Percentiles rank a stretch among this genome's conserved stretches.
These are phyloP conservation scores for Heliconius eleuchia DNA, from an alignment of 1,140 invertebrate genomes.

Conservation along the genomic window DNA sequence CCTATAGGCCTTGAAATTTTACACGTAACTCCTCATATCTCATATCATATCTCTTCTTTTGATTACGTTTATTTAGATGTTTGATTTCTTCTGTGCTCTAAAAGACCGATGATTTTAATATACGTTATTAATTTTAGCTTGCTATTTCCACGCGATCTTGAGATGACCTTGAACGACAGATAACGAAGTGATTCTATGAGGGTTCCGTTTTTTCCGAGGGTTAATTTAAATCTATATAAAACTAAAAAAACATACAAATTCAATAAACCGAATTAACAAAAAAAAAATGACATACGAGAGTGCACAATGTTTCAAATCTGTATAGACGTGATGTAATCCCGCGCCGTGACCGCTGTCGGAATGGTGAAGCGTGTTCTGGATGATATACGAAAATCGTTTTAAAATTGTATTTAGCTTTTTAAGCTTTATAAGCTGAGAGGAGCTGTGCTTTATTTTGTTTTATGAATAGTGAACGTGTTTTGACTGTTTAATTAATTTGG, in stretches of 20 bases:
- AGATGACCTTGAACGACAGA: too few species aligned
- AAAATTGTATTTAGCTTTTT: slow-evolving; percentile 12
- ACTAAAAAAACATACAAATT: not conserved
- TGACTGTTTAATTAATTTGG: not conserved
- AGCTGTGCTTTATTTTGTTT: not conserved
- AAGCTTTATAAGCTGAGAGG: not conserved
- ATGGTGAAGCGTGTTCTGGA: not conserved
- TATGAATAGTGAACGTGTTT: not conserved
- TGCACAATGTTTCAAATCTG: slow-evolving; percentile 33
- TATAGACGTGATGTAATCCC: slow-evolving; percentile 26
- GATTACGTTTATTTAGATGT: too few species aligned
- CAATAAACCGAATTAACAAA: not conserved
- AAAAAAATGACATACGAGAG: slow-evolving; percentile 21
- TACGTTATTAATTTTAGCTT: too few species aligned
- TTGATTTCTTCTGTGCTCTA: too few species aligned
- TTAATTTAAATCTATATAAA: not conserved
- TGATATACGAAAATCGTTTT: slow-evolving; percentile 11
- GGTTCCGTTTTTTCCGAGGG: too few species aligned
- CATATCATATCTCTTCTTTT: too few species aligned
- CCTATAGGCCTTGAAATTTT: too few species aligned
- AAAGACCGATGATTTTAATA: too few species aligned
- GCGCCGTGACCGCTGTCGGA: slow-evolving; percentile 27
- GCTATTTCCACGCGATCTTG: too few species aligned
- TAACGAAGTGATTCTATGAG: too few species aligned
- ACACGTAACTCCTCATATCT: too few species aligned